Conservation (phyloP, 1,140 invertebrate species). For the Drosophila takahashii region DNA sequence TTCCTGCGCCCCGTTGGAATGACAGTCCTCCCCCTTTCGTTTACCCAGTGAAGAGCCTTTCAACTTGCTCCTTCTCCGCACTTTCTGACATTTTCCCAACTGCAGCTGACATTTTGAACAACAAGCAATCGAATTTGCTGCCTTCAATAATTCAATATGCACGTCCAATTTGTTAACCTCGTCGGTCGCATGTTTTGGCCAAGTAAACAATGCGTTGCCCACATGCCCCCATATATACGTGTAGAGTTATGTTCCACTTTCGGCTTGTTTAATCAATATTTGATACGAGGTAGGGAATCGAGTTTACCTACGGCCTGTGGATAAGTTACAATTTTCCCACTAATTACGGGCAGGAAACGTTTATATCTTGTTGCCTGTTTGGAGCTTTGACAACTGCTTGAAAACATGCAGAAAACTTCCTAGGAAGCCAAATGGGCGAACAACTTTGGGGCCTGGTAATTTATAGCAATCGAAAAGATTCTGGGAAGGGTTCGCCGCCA, state of each 20-base stretch:
- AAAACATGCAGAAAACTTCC: conserved; percentile 38
- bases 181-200: conserved; percentile 60
- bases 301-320: conserved; percentile 13
- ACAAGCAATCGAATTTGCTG: conserved; percentile 37
- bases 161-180: conserved; percentile 46
- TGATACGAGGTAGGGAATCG: conserved; percentile 20
- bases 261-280: conserved; percentile 51
- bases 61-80: conserved; percentile 6
- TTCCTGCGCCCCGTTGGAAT: not conserved
- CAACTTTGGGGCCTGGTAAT: conserved; percentile 31
- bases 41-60: not conserved
- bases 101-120: conserved; percentile 46
- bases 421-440: conserved; percentile 21
- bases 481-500: conserved; percentile 48
- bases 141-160: conserved; percentile 70
- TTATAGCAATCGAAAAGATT: conserved; percentile 24
- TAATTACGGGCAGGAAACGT: conserved; percentile 40
- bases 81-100: conserved; percentile 7
- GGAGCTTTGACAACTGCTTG: conserved; percentile 5
- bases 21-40: not conserved
- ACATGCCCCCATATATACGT: conserved; percentile 14
- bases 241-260: conserved; percentile 31
- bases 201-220: conserved; percentile 64
- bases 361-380: conserved; percentile 11
- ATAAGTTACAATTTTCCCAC: conserved; percentile 21